phyloP scores from a whole-genome alignment of 23 tunicate species.

The Clavelina lepadiformis region DNA sequence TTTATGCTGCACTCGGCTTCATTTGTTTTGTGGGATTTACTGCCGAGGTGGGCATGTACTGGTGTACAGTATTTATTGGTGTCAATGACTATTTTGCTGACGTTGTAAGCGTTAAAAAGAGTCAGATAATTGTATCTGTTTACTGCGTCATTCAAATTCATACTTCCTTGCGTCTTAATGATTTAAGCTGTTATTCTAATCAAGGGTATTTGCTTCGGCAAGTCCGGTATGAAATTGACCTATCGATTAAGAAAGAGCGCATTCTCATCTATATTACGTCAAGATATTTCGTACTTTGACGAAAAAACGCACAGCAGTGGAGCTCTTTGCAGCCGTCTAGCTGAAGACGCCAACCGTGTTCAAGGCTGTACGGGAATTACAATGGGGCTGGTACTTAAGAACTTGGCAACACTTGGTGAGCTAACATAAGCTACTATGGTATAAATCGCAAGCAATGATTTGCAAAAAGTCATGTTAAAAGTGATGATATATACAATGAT shows the following conservation, averaged over 20 bases:
- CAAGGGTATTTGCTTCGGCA: conserved; percentile 57
- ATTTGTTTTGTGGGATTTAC: conserved; percentile 32
- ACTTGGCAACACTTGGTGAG: conserved; percentile 56
- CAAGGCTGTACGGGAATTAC: conserved; percentile 74
- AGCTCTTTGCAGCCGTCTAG: conserved; percentile 52
- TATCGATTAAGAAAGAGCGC: conserved; percentile 42
- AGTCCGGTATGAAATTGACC: conserved; percentile 72
- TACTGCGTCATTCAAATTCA: too few species aligned
- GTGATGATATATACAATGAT: too few species aligned
- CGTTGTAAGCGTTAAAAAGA: too few species aligned
- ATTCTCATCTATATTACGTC: conserved; percentile 42
- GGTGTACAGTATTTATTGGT: too few species aligned
- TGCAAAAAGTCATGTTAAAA: too few species aligned
- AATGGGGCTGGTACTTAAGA: conserved; percentile 52
- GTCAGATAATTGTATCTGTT: too few species aligned
- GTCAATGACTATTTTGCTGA: too few species aligned
- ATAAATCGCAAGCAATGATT: too few species aligned
- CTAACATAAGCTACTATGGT: too few species aligned
- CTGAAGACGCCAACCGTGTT: conserved; percentile 58
- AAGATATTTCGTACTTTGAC: conserved; percentile 63
- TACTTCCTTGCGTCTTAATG: too few species aligned
- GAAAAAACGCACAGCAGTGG: conserved; percentile 59
- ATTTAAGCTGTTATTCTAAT: too few species aligned
- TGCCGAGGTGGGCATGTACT: too few species aligned
- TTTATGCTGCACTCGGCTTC: conserved; percentile 37